These are phyloP conservation scores for Acanthosepion pharaonis DNA, from an alignment of 2,888 invertebrate genomes.

Conservation along the genomic window DNA sequence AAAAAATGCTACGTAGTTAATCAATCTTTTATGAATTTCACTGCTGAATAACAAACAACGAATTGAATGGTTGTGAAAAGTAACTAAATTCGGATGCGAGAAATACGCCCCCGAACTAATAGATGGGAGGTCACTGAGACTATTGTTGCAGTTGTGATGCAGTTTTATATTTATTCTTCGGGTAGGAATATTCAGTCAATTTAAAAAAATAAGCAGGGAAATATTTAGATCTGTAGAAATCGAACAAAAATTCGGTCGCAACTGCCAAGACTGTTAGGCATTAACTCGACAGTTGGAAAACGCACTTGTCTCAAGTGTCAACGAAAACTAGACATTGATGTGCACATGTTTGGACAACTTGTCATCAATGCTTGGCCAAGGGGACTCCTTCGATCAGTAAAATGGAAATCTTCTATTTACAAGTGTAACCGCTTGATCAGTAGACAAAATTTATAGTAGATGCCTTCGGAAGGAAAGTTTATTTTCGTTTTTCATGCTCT, in stretches of 20 bases:
- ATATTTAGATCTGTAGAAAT: background rate
- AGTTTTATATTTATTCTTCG: background rate
- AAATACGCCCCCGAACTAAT: no score
- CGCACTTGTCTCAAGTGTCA: background rate
- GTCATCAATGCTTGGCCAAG: background rate
- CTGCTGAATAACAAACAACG: no score
- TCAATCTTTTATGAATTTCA: no score
- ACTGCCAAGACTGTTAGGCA: background rate
- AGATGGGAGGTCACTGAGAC: no score
- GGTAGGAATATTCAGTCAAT: background rate
- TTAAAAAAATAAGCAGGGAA: background rate
- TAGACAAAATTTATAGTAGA: background rate
- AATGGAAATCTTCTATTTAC: background rate
- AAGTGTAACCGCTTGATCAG: background rate
- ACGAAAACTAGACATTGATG: background rate
- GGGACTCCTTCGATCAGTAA: background rate
- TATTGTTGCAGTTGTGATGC: background rate
- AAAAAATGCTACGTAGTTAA: no score
- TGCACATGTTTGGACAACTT: background rate
- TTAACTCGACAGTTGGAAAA: background rate
- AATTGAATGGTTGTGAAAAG: no score
- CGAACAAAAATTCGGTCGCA: background rate
- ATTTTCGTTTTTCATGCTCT: background rate
- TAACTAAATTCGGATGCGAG: no score
- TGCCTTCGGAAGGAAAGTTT: background rate